phyloP scores from a whole-genome alignment of 2,797 vertebrate genomes.

The Rhinogobio ventralis region DNA sequence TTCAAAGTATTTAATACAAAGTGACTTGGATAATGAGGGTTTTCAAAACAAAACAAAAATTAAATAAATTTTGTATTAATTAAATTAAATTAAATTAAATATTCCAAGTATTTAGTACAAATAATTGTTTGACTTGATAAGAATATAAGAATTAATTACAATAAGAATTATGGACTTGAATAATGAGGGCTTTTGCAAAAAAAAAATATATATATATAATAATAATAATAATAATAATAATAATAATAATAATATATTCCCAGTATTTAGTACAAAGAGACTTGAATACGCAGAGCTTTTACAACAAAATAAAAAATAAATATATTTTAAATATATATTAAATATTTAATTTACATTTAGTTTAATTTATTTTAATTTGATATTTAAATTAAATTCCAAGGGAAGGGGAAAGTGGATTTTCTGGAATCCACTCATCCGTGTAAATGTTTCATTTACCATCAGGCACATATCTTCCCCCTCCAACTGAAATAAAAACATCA shows the following conservation, averaged over 20 bases:
- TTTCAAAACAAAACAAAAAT: too few relatives aligned
- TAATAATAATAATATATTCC: neutral
- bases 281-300: neutral
- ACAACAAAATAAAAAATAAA: neutral
- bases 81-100: neutral
- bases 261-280: neutral
- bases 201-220: neutral
- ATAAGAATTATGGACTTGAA: too few relatives aligned
- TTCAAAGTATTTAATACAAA: neutral
- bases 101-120: neutral
- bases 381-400: neutral
- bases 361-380: neutral
- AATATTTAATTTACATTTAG: neutral
- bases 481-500: slow-evolving; percentile 91
- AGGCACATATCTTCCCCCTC: slow-evolving; percentile 88
- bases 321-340: neutral
- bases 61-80: neutral
- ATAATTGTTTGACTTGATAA: neutral
- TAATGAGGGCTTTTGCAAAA: too few relatives aligned
- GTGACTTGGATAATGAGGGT: neutral
- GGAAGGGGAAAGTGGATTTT: neutral
- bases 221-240: too few relatives aligned
- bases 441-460: slow-evolving; percentile 79
- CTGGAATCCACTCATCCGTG: neutral
- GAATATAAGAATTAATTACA: too few relatives aligned